These are phyloP conservation scores for Pasiphila rectangulata DNA, from an alignment of 2,888 invertebrate species.

Conservation along the genomic window DNA sequence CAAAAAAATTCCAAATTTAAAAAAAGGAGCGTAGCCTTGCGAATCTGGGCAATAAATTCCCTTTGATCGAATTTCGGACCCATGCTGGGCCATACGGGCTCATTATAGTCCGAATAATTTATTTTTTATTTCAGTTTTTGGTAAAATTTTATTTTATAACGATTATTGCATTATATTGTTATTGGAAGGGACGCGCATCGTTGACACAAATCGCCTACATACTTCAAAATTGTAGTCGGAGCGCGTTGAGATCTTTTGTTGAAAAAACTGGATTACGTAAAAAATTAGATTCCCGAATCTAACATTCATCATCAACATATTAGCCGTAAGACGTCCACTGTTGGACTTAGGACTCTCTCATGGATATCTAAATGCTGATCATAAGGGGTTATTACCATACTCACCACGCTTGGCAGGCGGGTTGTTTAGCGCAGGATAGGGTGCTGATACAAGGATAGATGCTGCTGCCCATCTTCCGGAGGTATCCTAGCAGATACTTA, in stretches of 20 bases:
- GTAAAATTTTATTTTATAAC: conserved; percentile 35
- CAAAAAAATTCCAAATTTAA: conserved; percentile 55
- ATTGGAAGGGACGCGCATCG: conserved; percentile 12
- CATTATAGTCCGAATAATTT: conserved; percentile 72
- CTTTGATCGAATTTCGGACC: conserved; percentile 78
- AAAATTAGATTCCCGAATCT: too few species aligned
- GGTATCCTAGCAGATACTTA: too few species aligned
- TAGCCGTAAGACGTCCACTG: too few species aligned
- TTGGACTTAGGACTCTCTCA: too few species aligned
- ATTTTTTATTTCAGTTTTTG: conserved; percentile 48
- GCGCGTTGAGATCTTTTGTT: conserved; percentile 46
- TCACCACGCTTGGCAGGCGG: too few species aligned
- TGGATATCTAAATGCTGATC: too few species aligned
- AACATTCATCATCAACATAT: too few species aligned
- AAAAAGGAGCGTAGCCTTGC: conserved; percentile 72
- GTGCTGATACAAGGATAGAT: too few species aligned
- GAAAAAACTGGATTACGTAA: not conserved
- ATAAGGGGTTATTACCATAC: too few species aligned
- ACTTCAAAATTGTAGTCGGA: conserved; percentile 1
- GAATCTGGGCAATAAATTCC: conserved; percentile 78
- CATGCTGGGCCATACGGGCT: conserved; percentile 78
- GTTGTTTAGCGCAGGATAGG: too few species aligned
- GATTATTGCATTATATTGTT: conserved; percentile 26
- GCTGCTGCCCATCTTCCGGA: too few species aligned
- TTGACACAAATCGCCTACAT: conserved; percentile 17